Evolutionary conservation across 2,888 invertebrate species (phyloP).

Genomic region (Halocaridina rubra): DNA sequence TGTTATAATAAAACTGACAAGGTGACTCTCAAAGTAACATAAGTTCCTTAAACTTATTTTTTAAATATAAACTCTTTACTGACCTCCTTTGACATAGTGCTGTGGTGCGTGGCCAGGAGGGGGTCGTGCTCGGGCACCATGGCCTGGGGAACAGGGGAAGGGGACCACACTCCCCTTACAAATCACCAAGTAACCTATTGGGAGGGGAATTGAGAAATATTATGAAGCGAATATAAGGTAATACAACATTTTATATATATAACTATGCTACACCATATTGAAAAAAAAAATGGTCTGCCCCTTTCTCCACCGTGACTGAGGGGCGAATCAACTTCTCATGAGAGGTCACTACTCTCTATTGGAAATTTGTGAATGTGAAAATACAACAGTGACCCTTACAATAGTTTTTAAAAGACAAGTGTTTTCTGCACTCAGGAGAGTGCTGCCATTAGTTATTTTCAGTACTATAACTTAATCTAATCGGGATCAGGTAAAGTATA

Average conservation of each 20-base stretch:
- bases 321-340: too few species aligned
- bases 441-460: too few species aligned
- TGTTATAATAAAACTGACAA: too few species aligned
- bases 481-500: too few species aligned
- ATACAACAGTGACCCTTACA: too few species aligned
- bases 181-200: slow-evolving; percentile 1
- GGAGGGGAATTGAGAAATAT: neutral
- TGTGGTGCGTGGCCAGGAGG: slow-evolving; percentile 40
- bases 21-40: too few species aligned
- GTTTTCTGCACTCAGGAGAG: too few species aligned
- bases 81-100: slow-evolving; percentile 49
- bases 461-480: too few species aligned
- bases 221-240: neutral
- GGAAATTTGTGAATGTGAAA: too few species aligned
- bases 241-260: neutral
- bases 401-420: too few species aligned
- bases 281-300: neutral
- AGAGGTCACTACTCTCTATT: too few species aligned
- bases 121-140: slow-evolving; percentile 49
- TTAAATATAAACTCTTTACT: neutral
- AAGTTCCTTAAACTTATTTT: too few species aligned
- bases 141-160: slow-evolving; percentile 26
- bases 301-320: neutral
- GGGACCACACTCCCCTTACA: slow-evolving; percentile 37
- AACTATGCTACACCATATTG: neutral